Evolutionary conservation across 2,113 vertebrate species (phyloP), one percentile per base, ranked within the genome.

Genomic region (Epinephelus cyanopodus): DNA sequence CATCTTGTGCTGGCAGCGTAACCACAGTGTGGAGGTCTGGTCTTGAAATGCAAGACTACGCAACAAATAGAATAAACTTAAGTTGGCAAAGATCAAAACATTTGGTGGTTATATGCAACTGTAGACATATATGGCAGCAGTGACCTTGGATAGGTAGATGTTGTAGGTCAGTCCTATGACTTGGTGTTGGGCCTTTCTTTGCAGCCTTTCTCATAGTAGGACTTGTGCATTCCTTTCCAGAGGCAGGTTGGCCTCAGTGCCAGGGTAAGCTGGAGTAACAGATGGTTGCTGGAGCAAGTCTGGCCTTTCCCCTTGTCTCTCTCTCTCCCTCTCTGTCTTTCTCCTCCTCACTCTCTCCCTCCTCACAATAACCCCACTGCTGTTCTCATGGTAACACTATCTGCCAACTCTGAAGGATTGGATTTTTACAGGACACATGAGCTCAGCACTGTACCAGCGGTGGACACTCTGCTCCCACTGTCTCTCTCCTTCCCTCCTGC

Each of bases 261-360:
- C 90, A 88, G 87, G 83, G 72, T 87, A 96, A 97, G 97, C 97
- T 96, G 96, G 95, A 97, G 97, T 97, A 98, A 98, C 97, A 98
- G 97, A 98, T 98, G 98, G 97, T 97, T 97, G 96, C 95, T 97
- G 95, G 96, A 97, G 96, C 96, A 95, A 96, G 96, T 94, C 96
- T 97, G 96, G 81, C 85, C 84, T 90, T 78, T 86, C 74, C 75
- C 62, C 50, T 79, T 39, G 39, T 57, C 45, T 69, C 79, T 68
- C 53, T 94, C 94, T 91, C 94, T 94, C 92, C 93, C 93, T 95
- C 93, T 92, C 95, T 94, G 92, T 94, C 92, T 48, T 18, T 42
- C 58, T 13, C 57, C 50, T 13, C 5, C 82, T 86, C 77, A 27
- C 74, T 42, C 64, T 69, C 70, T 80, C 95, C 79, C 70, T 83